A percentile compares a stretch with the other conserved stretches of the same genome.
Conservation (phyloP, 2,113 vertebrate genomes). For the Coracopsis vasa region DNA sequence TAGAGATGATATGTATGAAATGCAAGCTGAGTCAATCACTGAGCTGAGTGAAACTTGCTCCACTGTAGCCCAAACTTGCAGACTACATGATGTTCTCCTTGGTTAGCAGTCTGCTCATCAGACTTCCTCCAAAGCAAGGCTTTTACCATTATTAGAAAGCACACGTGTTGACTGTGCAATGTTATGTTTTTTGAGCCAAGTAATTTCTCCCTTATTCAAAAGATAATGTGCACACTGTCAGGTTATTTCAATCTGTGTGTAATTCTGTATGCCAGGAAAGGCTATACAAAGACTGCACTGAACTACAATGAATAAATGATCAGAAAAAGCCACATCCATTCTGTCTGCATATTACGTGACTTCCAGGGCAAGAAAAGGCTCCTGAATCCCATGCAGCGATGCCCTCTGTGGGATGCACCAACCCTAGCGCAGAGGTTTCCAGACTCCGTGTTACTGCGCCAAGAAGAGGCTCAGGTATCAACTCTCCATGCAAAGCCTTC, state of each 20-base stretch:
- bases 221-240: rapidly evolving
- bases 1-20: rapidly evolving
- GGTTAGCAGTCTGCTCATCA: neutral
- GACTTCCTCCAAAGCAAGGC: neutral
- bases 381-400: neutral
- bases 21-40: rapidly evolving
- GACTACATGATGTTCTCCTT: neutral
- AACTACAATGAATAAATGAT: neutral
- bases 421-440: neutral
- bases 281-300: neutral
- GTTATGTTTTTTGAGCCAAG: rapidly evolving
- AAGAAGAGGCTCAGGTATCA: neutral
- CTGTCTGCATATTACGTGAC: neutral
- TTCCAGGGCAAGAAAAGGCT: neutral
- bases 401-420: neutral
- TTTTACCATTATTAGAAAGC: neutral
- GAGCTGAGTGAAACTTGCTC: neutral
- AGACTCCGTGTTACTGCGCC: no score
- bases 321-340: neutral
- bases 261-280: neutral
- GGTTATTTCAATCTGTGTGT: neutral
- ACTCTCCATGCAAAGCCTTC: neutral
- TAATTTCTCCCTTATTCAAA: neutral
- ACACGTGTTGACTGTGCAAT: rapidly evolving
- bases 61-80: no score